Evolutionary conservation across 1,140 invertebrate species (phyloP), one percentile per base, ranked within the genome.

Genomic region (Cepaea nemoralis): DNA sequence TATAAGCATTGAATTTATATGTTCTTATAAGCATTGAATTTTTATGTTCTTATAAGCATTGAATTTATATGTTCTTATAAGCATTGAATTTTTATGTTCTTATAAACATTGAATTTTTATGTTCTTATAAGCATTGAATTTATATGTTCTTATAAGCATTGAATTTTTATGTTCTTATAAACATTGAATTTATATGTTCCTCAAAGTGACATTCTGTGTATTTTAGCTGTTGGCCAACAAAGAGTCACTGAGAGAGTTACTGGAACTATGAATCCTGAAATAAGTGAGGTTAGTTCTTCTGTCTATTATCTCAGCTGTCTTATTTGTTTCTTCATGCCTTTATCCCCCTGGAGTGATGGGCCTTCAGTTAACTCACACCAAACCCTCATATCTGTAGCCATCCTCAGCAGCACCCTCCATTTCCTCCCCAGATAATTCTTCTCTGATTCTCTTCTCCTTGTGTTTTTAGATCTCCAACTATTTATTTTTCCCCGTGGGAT

Each of bases 261-360:
- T 55, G 87, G 86, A 59, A 82, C 78, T 55, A 88, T 89, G 87
- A 87, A 88, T 83, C 87, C 86, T 50, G 86, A 87, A 59, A 86
- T 87, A 14, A 89, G 87, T 86, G 88, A 89, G 84, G 88, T 88
- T 71, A 45, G 83, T 82, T 73, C 33, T n/a, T 48, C 22, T 59
- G n/a, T 70, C 2, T 71, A n/a, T n/a, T n/a, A n/a, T n/a, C n/a
- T 48, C 8, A 22, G 48, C 8, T 50, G 27, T 50, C 24, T 12
- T 48, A 16, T 50, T 12, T 50, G 10, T 77, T 48, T 48, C 55
- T 19, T 39, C 16, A 16, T 10, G 37, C 16, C 19, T 74, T 35
- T 74, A 10, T 74, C 14, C 19, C 31, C 8, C 19, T 19, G 66
- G 12, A 16, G 14, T n/a, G 66, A 69, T 16, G 12, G 14, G 33